Percentiles rank a stretch among this genome's conserved stretches.
These are phyloP conservation scores for Heteractis magnifica DNA, from an alignment of 92 coral and sea anemone genomes.

Conservation along the genomic window DNA sequence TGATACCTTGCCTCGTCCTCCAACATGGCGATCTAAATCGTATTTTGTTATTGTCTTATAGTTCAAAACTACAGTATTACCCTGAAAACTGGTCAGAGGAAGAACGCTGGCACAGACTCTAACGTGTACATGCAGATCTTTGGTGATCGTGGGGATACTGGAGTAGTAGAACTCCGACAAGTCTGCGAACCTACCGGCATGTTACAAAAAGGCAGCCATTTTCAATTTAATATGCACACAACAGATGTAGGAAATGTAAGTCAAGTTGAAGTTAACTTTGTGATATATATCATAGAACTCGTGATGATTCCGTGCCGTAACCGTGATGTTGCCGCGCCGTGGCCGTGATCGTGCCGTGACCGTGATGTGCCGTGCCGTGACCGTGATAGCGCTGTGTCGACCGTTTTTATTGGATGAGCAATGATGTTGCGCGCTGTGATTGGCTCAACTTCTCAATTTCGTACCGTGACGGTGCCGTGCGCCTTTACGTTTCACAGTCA, in stretches of 20 bases:
- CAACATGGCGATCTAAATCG: not conserved
- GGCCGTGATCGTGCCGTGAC: no score
- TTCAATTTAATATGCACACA: constrained; percentile 79
- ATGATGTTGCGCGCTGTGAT: no score
- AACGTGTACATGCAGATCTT: constrained; percentile 88
- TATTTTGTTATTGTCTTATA: constrained; percentile 2
- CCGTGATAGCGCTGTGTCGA: no score
- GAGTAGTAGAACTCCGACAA: constrained; percentile 90
- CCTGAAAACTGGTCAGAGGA: constrained; percentile 78
- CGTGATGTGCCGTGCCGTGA: no score
- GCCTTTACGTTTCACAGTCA: no score
- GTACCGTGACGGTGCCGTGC: no score
- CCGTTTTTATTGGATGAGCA: no score
- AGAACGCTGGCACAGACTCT: constrained; percentile 86
- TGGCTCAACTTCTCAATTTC: no score
- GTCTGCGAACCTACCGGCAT: constrained; percentile 79
- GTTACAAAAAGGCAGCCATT: constrained; percentile 56
- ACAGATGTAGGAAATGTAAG: constrained; percentile 93
- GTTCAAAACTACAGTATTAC: constrained; percentile 80
- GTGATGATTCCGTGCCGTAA: no score
- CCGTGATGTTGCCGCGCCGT: not conserved
- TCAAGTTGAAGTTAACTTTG: not conserved
- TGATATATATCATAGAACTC: no score
- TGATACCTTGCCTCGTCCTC: no score
- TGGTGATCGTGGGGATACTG: constrained; percentile 97